Conservation (phyloP, 2,113 vertebrate genomes). For the Callorhinus ursinus region DNA sequence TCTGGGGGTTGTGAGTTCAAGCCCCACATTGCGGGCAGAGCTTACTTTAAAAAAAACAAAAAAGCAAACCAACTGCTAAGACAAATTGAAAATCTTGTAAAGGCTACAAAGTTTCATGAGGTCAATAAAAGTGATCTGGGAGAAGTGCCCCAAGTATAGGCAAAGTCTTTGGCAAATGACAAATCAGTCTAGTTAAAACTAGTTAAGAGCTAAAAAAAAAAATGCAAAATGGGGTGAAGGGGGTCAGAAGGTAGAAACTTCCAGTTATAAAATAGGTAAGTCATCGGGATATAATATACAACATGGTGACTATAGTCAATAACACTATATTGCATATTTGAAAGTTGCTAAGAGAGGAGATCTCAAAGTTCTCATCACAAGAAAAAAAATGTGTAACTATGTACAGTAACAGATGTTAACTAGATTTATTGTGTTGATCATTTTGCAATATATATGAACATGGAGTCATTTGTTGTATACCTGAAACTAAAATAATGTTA, state of each 20-base stretch:
- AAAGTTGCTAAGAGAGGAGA: background rate
- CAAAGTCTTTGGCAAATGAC: background rate
- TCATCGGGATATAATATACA: background rate
- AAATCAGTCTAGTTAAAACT: background rate
- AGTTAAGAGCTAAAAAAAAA: background rate
- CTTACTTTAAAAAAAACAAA: background rate
- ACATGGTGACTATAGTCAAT: background rate
- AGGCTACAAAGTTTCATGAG: background rate
- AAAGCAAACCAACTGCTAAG: background rate
- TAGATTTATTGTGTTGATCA: background rate
- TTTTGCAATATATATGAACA: background rate
- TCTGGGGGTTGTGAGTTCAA: background rate
- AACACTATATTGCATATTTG: background rate
- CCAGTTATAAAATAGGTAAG: background rate
- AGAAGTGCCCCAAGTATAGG: background rate
- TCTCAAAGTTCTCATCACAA: background rate
- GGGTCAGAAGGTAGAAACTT: background rate
- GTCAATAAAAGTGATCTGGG: background rate
- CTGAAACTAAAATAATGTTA: background rate
- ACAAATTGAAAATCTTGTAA: constrained; percentile 14
- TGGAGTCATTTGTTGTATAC: background rate
- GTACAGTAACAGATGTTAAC: background rate
- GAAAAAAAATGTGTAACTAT: background rate
- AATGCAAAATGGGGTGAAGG: background rate
- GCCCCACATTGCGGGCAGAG: background rate